Evolutionary conservation across 2,797 vertebrate genomes (phyloP).

Genomic region (Myotis vivesi): DNA sequence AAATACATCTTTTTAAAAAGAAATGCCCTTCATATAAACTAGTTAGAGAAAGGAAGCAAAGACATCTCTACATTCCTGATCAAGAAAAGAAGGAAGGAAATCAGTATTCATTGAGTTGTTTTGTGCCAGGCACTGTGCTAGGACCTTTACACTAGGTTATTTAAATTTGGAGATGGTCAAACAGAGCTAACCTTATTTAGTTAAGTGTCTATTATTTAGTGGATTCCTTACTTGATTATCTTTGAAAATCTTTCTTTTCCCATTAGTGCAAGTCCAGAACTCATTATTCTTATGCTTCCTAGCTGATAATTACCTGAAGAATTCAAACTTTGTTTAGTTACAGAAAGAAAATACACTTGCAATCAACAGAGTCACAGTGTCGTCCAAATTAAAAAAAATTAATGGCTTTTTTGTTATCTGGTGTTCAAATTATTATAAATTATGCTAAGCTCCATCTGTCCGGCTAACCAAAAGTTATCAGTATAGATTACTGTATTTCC

Average conservation of each 20-base stretch:
- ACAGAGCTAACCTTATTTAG: not conserved
- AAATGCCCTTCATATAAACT: constrained; percentile 32
- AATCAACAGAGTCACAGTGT: constrained; percentile 47
- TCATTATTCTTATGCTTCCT: not conserved
- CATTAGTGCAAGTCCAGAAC: not conserved
- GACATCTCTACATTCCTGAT: not conserved
- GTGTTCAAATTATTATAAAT: not conserved
- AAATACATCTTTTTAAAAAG: not conserved
- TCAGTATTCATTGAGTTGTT: not conserved
- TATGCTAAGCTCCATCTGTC: constrained; percentile 25
- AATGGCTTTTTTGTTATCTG: not conserved
- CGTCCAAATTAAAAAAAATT: not conserved
- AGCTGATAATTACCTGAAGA: constrained; percentile 3
- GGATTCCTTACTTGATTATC: not conserved
- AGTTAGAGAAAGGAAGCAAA: not conserved
- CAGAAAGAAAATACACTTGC: not conserved
- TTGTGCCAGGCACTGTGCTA: not conserved
- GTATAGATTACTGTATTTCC: constrained; percentile 30
- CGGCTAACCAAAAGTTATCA: not conserved
- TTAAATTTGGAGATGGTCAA: not conserved
- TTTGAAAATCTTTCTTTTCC: constrained; percentile 38
- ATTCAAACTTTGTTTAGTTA: constrained; percentile 8
- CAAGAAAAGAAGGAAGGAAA: constrained; percentile 26
- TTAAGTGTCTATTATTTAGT: not conserved
- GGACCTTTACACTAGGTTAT: not conserved